phyloP scores from a whole-genome alignment of 2,888 invertebrate species.

The Scaeva pyrastri region DNA sequence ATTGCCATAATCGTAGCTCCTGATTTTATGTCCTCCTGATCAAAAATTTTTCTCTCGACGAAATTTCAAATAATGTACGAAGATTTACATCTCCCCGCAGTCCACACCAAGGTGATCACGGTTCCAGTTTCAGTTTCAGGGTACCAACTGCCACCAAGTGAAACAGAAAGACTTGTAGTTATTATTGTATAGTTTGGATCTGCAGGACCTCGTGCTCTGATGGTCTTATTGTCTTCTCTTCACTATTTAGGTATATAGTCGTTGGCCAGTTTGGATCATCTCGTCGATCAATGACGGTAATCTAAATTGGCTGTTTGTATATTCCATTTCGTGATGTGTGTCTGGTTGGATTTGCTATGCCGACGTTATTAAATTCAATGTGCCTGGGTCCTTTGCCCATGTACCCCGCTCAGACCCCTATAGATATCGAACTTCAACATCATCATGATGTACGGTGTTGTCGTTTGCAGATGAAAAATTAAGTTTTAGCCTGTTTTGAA shows the following conservation, averaged over 20 bases:
- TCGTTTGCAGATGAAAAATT: constrained; percentile 73
- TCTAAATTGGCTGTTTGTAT: constrained; percentile 75
- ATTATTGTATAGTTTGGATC: constrained; percentile 46
- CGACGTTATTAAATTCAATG: constrained; percentile 69
- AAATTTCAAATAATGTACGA: constrained; percentile 72
- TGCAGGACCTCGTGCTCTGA: constrained; percentile 37
- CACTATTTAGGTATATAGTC: not conserved
- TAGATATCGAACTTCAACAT: constrained; percentile 21
- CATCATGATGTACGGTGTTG: constrained; percentile 54
- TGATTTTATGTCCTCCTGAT: constrained; percentile 56
- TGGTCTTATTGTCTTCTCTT: not conserved
- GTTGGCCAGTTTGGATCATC: constrained; percentile 29
- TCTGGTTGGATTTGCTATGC: constrained; percentile 65
- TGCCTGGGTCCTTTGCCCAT: constrained; percentile 4
- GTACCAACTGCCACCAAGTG: constrained; percentile 20
- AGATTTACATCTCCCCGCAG: constrained; percentile 69
- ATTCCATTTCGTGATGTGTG: constrained; percentile 70
- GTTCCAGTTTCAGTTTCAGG: not conserved
- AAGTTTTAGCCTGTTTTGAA: constrained; percentile 71
- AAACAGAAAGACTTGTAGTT: constrained; percentile 44
- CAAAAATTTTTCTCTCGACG: constrained; percentile 72
- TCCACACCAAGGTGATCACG: constrained; percentile 19
- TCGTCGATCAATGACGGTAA: constrained; percentile 73
- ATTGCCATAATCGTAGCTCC: constrained; percentile 66
- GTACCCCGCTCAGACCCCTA: not conserved